These are phyloP conservation scores for Polyommatus icarus DNA, from an alignment of 2,888 invertebrate species.

Conservation along the genomic window DNA sequence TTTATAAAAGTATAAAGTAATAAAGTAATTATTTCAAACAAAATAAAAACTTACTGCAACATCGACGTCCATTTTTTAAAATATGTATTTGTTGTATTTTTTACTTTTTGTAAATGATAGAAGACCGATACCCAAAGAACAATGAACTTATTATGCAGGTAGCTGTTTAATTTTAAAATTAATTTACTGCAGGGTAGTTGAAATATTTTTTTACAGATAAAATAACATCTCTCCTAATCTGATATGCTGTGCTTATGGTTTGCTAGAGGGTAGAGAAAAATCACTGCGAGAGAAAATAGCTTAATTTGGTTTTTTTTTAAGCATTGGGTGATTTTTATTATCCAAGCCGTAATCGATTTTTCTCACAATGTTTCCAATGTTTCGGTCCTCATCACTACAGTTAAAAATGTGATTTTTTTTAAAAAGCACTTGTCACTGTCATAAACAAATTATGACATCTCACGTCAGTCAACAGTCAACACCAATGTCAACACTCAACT, in stretches of 20 bases:
- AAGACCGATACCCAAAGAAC: not conserved
- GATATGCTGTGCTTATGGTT: not conserved
- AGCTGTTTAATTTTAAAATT: not conserved
- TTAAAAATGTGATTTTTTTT: too few relatives aligned
- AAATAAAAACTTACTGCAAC: slow-evolving; percentile 35
- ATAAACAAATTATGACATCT: not conserved
- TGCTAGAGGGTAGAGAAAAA: too few relatives aligned
- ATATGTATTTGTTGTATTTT: not conserved
- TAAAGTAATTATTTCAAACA: too few relatives aligned
- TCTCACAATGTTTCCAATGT: not conserved
- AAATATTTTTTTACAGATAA: not conserved
- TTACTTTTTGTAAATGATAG: not conserved
- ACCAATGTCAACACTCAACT: not conserved
- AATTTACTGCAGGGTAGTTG: not conserved
- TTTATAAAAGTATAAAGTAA: too few relatives aligned
- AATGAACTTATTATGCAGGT: not conserved
- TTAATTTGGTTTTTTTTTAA: too few relatives aligned
- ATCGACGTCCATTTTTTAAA: slow-evolving; percentile 37
- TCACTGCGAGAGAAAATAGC: too few relatives aligned
- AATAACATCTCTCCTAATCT: not conserved
- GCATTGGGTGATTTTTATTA: too few relatives aligned
- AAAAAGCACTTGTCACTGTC: not conserved
- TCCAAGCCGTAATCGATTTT: not conserved
- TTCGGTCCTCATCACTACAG: too few relatives aligned
- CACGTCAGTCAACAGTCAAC: not conserved